Percentiles rank a stretch among this genome's conserved stretches.
These are phyloP conservation scores for Capra hircus DNA, from an alignment of 2,113 vertebrate species.

Conservation along the genomic window DNA sequence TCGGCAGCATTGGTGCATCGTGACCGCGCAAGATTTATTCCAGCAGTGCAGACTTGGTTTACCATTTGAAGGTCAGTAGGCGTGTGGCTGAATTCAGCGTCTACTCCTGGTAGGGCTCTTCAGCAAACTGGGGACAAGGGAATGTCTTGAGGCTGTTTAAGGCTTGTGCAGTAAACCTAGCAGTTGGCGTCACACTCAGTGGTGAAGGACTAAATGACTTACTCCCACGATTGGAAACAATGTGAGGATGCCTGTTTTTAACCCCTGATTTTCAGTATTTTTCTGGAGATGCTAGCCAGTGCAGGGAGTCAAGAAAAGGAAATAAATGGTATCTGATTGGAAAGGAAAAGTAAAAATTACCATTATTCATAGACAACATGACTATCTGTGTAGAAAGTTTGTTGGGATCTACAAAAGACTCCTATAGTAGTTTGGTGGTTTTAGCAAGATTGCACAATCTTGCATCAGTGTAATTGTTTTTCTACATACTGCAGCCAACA, in stretches of 20 bases:
- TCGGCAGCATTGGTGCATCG: accelerated
- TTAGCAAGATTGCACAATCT: not conserved
- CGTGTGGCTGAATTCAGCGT: not conserved
- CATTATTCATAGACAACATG: not conserved
- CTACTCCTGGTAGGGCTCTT: not conserved
- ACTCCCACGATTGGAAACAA: not conserved
- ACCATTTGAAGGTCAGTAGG: not conserved
- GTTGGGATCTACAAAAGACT: not conserved
- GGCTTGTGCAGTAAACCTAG: not conserved
- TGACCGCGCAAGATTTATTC: not conserved
- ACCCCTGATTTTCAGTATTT: not conserved
- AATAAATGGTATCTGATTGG: not conserved
- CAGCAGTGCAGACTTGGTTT: not conserved
- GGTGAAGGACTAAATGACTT: not conserved
- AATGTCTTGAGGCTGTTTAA: not conserved
- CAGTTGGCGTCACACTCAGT: too few relatives aligned
- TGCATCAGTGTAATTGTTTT: not conserved
- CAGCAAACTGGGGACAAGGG: not conserved
- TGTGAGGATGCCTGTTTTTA: not conserved
- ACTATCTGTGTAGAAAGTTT: not conserved
- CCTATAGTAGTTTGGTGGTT: not conserved
- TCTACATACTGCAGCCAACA: not conserved
- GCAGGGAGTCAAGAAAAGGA: not conserved
- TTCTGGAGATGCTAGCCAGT: not conserved
- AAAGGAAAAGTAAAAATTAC: not conserved